Base-by-base conservation (phyloP, 2,113 vertebrate genomes). In the Pangasianodon gigas region DNA sequence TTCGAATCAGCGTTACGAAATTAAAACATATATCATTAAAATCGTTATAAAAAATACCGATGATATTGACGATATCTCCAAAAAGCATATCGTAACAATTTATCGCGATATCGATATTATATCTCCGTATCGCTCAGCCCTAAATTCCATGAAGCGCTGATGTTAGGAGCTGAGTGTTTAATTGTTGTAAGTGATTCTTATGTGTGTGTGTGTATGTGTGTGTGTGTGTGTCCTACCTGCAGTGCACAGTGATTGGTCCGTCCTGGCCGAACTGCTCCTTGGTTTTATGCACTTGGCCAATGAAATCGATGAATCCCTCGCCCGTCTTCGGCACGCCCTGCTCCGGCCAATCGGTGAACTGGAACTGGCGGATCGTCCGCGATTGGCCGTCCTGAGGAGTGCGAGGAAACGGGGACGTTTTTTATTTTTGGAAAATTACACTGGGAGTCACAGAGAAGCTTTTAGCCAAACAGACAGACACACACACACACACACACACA, bases 261-360 rank as follows among this genome's bases (percentile, higher is more conserved):
- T 99, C 98, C 94, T 99, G 98, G 58, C 98, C 98, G 0, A 99
- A 99, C 93, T 99, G 98, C 94, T 99, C 98, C 96, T 99, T 99
- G 88, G 98, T 99, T 96, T 99, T 99, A 94, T 99, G 98, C 91
- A 99, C 98, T 92, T 99, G 98, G 51, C 98, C 98, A 0, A 99
- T 99, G 95, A 99, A 99, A 93, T 99, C 98, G 0, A 99, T 99
- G 94, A 99, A 99, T 90, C 98, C 98, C 93, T 99, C 98, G 0
- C 97, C 98, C 0, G 97, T 99, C 96, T 99, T 98, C 92, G 98
- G 98, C 92, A 99, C 98, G 18, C 98, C 98, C 92, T 99, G 98
- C 91, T 99, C 98, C 8, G 98, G 98, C 98, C 98, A 99, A 93
- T 99, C 98, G 18, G 97, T 99, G 95, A 99, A 99, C 96, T 99